These are phyloP conservation scores for Trisateles emortualis DNA, from an alignment of 2,888 invertebrate species.

Conservation along the genomic window DNA sequence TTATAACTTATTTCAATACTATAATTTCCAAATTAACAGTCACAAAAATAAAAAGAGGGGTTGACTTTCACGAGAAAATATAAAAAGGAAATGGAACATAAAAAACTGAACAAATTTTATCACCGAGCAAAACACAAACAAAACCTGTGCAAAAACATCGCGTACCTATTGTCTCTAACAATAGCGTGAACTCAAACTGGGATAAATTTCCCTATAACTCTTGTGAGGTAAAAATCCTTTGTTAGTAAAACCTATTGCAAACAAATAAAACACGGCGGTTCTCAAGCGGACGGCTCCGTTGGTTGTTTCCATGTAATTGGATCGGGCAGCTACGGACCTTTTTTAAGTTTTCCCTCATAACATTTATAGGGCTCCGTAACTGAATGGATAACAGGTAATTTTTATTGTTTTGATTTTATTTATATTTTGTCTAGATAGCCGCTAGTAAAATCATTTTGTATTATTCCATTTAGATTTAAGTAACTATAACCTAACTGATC, in stretches of 20 bases:
- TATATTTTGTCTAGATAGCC: no score
- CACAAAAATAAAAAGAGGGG: background rate
- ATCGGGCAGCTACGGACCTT: slow-evolving; percentile 24
- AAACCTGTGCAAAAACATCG: background rate
- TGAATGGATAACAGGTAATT: background rate
- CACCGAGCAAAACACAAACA: background rate
- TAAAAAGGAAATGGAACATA: slow-evolving; percentile 44
- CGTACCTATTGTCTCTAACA: slow-evolving; percentile 16
- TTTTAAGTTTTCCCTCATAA: slow-evolving; percentile 31
- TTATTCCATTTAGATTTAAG: no score
- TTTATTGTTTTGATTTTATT: no score
- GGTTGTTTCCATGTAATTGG: slow-evolving; percentile 54
- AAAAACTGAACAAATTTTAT: background rate
- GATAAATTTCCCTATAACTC: slow-evolving; percentile 15
- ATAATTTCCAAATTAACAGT: no score
- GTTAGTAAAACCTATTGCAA: slow-evolving; percentile 23
- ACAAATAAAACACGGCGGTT: slow-evolving; percentile 30
- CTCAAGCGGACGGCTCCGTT: slow-evolving; percentile 5
- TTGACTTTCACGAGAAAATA: background rate
- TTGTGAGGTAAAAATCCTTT: slow-evolving; percentile 16
- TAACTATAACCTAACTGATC: no score
- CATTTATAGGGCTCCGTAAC: slow-evolving; percentile 8
- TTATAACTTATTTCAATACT: no score
- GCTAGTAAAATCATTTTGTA: no score
- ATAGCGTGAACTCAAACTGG: slow-evolving; percentile 15